Evolutionary conservation across 2,888 invertebrate species (phyloP), one percentile per base, ranked within the genome.

Genomic region (Phalangium opilio): DNA sequence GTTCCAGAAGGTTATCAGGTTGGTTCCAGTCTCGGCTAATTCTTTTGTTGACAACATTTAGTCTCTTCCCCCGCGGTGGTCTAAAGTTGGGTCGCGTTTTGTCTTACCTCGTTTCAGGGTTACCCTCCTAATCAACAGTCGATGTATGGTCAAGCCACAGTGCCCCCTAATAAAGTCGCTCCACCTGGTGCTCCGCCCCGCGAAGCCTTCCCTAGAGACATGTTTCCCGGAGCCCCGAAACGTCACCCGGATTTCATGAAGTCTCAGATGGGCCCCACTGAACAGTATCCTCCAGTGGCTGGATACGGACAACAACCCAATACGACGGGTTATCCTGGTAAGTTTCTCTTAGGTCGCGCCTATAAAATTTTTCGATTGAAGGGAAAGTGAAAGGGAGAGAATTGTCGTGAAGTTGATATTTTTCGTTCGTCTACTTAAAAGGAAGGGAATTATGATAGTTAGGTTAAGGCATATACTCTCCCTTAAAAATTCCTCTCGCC

Each of bases 211-310:
- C 50, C 48, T 27, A 40, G 50, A 27, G 50, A 52, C 18, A 50
- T 50, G 48, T 52, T 50, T 44, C 17, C 45, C 5, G 45, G 45
- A 45, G 47, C 45, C 8, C 70, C 58, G n/a, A 57, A 60, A 49
- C 44, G 58, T 12, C 59, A 59, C 50, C 52, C 52, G n/a, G 59
- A 59, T 42, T 59, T 58, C 39, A 44, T 55, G 32, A 59, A 59
- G 47, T 50, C 46, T 47, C 55, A 57, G 50, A 58, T 56, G 19
- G 44, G 44, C 14, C 39, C 35, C 17, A 46, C 48, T 35, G 49
- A 51, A 34, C 49, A 49, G 19, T 52, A 50, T 36, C 44, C 49
- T 17, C 42, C 56, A 49, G 49, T 56, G 48, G 49, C 50, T 20
- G 39, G 42, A 18, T 50, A 51, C 36, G 51, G 44, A 12, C 51